A percentile compares a stretch with the other conserved stretches of the same genome.
phyloP scores from a whole-genome alignment of 2,113 vertebrate species.

The Chauna torquata region DNA sequence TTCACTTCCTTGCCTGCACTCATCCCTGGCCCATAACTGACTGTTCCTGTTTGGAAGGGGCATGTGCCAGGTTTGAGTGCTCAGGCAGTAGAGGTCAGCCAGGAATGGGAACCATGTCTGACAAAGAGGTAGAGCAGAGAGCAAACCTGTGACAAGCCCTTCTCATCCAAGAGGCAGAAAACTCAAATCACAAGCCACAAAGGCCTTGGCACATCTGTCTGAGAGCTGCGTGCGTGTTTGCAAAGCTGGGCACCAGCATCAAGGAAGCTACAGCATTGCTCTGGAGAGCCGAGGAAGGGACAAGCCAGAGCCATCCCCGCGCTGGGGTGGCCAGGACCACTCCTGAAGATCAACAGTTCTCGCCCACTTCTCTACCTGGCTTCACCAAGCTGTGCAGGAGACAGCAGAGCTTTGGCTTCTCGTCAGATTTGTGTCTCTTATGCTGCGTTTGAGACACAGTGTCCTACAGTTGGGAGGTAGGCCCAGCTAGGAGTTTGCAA shows the following conservation, averaged over 20 bases:
- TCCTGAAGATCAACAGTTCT: background rate
- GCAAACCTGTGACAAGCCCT: background rate
- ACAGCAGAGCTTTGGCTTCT: background rate
- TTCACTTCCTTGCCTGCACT: background rate
- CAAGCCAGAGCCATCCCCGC: fast-evolving
- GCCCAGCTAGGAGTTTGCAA: background rate
- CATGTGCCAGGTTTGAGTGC: background rate
- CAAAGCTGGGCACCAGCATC: background rate
- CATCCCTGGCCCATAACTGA: background rate
- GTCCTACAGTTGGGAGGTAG: background rate
- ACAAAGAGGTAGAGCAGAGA: background rate
- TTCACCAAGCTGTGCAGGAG: background rate
- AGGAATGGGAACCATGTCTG: background rate
- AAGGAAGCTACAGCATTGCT: background rate
- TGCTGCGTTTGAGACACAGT: background rate
- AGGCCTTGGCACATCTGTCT: background rate
- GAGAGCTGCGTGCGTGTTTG: background rate
- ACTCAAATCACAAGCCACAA: background rate
- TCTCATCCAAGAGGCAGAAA: background rate
- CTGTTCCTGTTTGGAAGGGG: background rate
- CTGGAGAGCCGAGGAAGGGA: background rate
- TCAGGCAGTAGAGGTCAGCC: background rate
- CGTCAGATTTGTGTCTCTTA: background rate
- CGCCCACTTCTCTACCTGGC: background rate
- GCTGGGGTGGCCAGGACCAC: background rate